Base-by-base conservation (phyloP, 2,797 vertebrate genomes). In the Silurus aristotelis region DNA sequence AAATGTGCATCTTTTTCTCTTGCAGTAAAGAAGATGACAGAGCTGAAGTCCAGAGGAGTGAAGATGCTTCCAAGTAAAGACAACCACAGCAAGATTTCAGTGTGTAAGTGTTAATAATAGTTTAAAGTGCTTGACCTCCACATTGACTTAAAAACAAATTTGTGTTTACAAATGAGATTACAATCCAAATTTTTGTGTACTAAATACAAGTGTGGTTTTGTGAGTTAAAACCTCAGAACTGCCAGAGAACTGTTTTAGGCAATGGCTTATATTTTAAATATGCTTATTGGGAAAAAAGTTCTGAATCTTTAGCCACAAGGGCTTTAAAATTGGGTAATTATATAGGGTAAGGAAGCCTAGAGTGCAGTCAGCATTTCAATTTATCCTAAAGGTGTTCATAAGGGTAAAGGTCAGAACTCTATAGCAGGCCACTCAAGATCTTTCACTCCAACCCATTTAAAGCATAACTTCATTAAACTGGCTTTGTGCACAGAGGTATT, bases 11-110 rank as follows among this genome's bases (percentile, higher is more conserved):
- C 31, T 64, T 8, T 88, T 82, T 89, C 70, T 85, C 67, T 87
- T 89, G 82, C 94, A 99, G 98, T 99, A 85, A 99, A 99, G 93
- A 99, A 99, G 93, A 98, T 99, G 95, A 98, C 98, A 56, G 98
- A 99, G 71, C 93, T 99, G 38, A 99, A 99, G 91, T 99, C 98
- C 78, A 94, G 98, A 89, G 98, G 98, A 14, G 98, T 99, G 81
- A 99, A 99, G 92, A 96, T 99, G 91, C 95, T 99, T 92, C 98
- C 98, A 22, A 99, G 97, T 95, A 99, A 99, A 94, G 97, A 99
- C 92, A 99, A 95, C 90, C 97, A 96, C 93, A 98, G 98, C 95
- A 99, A 99, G 95, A 97, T 98, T 77, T 99, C 98, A 92, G 98
- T 99, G 91, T 97, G 98, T 99, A 96, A 97, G 98, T 99, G 84